A percentile compares a stretch with the other conserved stretches of the same genome.
These are phyloP conservation scores for Halesus radiatus DNA, from an alignment of 1,140 invertebrate genomes.

Conservation along the genomic window DNA sequence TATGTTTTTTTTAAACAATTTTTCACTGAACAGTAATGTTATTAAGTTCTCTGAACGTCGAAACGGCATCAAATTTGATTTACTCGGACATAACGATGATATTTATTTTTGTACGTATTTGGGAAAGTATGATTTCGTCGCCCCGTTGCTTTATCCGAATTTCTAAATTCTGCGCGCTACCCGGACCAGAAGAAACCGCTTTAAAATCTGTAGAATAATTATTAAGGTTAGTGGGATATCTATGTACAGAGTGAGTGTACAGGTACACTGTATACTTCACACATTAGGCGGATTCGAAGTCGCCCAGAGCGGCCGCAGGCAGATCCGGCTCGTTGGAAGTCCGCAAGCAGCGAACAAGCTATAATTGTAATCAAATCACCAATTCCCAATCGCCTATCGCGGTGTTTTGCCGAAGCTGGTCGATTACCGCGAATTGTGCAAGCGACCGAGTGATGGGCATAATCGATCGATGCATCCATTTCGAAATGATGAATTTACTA, in stretches of 20 bases:
- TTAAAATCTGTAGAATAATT: conserved; percentile 15
- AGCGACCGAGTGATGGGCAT: no score
- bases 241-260: background rate
- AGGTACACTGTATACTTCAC: no score
- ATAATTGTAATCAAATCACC: conserved; percentile 13
- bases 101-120: background rate
- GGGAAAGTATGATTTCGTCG: background rate
- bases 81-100: no score
- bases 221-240: conserved; percentile 33
- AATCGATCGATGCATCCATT: no score
- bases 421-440: no score
- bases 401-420: background rate
- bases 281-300: background rate
- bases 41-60: no score
- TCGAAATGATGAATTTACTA: no score
- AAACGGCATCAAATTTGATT: no score
- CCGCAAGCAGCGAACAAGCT: background rate
- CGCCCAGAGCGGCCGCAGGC: background rate
- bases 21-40: no score
- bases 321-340: conserved; percentile 33
- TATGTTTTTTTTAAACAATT: no score
- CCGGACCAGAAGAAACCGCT: conserved; percentile 15
- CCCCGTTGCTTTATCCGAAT: background rate
- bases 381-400: background rate
- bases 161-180: background rate